These are phyloP conservation scores for Helicoverpa armigera DNA, from an alignment of 1,140 invertebrate genomes.

Conservation along the genomic window DNA sequence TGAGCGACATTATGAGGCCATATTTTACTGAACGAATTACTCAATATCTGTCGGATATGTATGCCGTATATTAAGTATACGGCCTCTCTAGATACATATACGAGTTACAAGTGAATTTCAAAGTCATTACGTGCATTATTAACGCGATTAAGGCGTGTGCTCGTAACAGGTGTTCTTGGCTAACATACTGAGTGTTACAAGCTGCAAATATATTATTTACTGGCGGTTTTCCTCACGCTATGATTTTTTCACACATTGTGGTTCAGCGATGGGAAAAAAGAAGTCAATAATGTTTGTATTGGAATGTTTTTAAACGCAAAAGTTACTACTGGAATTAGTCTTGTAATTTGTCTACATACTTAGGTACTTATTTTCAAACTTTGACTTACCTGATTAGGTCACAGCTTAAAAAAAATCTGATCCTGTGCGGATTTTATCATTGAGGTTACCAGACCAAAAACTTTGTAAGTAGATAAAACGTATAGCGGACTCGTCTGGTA, in stretches of 20 bases:
- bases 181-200: slow-evolving; percentile 27
- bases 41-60: background rate
- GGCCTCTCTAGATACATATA: background rate
- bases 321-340: background rate
- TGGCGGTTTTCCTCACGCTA: background rate
- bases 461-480: too few relatives aligned
- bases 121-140: slow-evolving; percentile 30
- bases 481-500: too few relatives aligned
- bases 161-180: slow-evolving; percentile 24
- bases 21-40: background rate
- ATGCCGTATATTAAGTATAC: background rate
- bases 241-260: slow-evolving; percentile 9
- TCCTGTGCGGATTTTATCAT: too few relatives aligned
- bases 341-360: background rate
- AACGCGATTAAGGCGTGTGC: slow-evolving; percentile 13
- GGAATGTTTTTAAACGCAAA: too few relatives aligned
- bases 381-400: too few relatives aligned
- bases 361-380: too few relatives aligned
- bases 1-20: slow-evolving; percentile 3
- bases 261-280: too few relatives aligned
- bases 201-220: slow-evolving; percentile 33
- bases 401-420: too few relatives aligned
- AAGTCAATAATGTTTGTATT: too few relatives aligned
- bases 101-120: background rate
- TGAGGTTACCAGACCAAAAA: too few relatives aligned